Percentiles rank a stretch among this genome's conserved stretches.
These are phyloP conservation scores for Heliornis fulica DNA, from an alignment of 2,113 vertebrate species.

Conservation along the genomic window DNA sequence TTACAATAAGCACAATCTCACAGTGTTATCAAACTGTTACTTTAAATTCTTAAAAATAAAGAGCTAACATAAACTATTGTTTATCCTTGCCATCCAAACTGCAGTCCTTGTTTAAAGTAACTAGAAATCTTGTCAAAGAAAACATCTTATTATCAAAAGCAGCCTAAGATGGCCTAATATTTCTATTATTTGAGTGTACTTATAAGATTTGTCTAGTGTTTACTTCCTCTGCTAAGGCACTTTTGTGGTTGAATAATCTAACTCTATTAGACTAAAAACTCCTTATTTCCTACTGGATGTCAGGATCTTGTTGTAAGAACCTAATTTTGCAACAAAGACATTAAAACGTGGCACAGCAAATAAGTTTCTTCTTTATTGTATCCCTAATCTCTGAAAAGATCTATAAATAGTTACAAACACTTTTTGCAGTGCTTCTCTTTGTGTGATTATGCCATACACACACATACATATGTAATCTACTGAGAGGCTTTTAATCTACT, in stretches of 20 bases:
- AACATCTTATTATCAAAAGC: background rate
- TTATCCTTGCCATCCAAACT: background rate
- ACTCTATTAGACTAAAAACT: background rate
- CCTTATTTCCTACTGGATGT: fast-evolving
- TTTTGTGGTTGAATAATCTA: background rate
- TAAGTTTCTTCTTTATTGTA: background rate
- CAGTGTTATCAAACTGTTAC: background rate
- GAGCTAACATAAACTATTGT: background rate
- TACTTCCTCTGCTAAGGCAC: background rate
- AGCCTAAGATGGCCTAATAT: background rate
- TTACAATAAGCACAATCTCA: background rate
- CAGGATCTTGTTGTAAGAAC: background rate
- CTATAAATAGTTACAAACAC: background rate
- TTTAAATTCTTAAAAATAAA: background rate
- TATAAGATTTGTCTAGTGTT: background rate
- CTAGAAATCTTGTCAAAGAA: background rate
- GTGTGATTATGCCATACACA: background rate
- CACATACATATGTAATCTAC: background rate
- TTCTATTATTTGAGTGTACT: background rate
- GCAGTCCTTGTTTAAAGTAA: background rate
- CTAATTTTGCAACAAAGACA: background rate
- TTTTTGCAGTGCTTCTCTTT: background rate
- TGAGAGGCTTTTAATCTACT: background rate
- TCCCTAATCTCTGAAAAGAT: background rate
- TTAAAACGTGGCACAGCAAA: background rate